Evolutionary conservation across 1,140 invertebrate species (phyloP).

Genomic region (Popillia japonica): DNA sequence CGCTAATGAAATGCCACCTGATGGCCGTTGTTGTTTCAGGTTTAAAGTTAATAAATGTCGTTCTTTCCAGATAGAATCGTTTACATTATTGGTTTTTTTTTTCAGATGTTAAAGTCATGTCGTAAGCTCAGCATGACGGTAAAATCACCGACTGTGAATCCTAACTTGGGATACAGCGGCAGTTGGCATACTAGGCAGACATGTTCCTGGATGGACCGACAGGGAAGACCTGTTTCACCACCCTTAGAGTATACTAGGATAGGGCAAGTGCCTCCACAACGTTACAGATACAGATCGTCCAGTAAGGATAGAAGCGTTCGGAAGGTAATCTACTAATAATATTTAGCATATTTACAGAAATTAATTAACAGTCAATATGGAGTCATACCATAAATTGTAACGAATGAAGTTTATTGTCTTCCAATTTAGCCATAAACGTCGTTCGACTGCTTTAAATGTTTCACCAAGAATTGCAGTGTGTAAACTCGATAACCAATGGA

Average conservation of each 20-base stretch:
- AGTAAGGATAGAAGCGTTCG: conserved; percentile 68
- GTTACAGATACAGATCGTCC: conserved; percentile 63
- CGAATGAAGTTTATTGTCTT: no score
- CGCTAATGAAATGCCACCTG: no score
- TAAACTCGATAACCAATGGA: no score
- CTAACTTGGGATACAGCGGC: conserved; percentile 61
- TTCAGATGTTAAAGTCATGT: conserved; percentile 88
- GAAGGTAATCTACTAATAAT: conserved; percentile 60
- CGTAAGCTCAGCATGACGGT: conserved; percentile 88
- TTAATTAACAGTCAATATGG: no score
- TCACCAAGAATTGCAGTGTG: no score
- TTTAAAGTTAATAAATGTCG: no score
- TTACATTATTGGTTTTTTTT: conserved; percentile 35
- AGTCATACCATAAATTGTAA: no score
- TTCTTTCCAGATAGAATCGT: no score
- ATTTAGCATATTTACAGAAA: no score
- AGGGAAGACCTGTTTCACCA: conserved; percentile 86
- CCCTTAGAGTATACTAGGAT: conserved; percentile 70
- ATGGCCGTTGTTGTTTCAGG: no score
- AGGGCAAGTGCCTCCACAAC: conserved; percentile 58
- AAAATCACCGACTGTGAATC: conserved; percentile 68
- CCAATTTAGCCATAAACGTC: no score
- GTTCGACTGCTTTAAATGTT: no score
- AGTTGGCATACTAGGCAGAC: conserved; percentile 76
- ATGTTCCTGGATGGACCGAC: conserved; percentile 92